Evolutionary conservation across 1,140 invertebrate genomes (phyloP).

Genomic region (Drosophila burlai): DNA sequence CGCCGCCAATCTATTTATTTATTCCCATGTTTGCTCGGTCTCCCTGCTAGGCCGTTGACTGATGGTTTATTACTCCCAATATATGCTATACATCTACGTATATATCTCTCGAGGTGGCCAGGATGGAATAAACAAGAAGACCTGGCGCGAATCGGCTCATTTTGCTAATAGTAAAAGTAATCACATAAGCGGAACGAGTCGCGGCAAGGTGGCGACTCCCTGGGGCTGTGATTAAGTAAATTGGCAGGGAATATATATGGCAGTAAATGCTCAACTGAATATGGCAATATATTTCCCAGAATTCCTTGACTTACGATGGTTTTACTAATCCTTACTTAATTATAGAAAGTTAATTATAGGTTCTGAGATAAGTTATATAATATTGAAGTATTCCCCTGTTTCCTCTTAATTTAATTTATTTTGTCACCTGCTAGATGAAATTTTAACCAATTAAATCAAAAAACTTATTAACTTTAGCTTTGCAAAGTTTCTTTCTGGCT

Average conservation of each 20-base stretch:
- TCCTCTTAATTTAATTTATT: neutral
- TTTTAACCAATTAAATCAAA: slow-evolving; percentile 2
- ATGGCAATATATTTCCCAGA: slow-evolving; percentile 7
- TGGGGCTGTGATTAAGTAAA: slow-evolving; percentile 33
- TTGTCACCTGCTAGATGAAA: neutral
- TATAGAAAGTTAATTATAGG: neutral
- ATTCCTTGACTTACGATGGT: neutral
- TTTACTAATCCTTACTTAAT: slow-evolving; percentile 1
- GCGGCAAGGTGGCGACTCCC: neutral
- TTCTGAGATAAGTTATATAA: too few relatives aligned
- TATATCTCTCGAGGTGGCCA: slow-evolving; percentile 36
- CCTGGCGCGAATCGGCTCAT: slow-evolving; percentile 22
- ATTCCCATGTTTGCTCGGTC: slow-evolving; percentile 32
- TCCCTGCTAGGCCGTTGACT: slow-evolving; percentile 43
- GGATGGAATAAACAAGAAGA: slow-evolving; percentile 5
- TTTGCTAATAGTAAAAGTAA: slow-evolving; percentile 61
- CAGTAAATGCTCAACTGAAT: neutral
- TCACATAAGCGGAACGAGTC: slow-evolving; percentile 38
- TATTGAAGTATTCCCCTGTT: neutral
- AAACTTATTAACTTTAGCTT: slow-evolving; percentile 20
- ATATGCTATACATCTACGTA: neutral
- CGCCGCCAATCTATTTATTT: slow-evolving; percentile 57
- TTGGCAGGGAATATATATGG: slow-evolving; percentile 13
- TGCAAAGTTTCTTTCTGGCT: slow-evolving; percentile 7
- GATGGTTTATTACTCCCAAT: slow-evolving; percentile 70